These are phyloP conservation scores for Leptosomus discolor DNA, from an alignment of 2,113 vertebrate species.

Conservation along the genomic window DNA sequence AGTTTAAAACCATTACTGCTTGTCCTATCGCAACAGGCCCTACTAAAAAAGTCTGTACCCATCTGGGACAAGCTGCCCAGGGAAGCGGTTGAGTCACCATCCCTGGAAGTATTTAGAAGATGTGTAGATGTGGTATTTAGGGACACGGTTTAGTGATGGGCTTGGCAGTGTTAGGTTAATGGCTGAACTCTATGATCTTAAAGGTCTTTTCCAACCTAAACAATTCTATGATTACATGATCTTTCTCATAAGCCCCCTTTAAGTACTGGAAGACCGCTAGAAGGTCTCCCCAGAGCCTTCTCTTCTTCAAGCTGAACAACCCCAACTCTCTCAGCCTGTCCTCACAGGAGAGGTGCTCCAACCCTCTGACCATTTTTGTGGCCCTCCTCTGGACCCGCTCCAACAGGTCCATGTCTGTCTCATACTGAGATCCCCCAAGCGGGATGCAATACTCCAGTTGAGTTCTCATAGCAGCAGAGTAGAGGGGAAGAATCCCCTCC, in stretches of 20 bases:
- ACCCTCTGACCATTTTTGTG: fast-evolving
- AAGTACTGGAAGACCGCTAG: background rate
- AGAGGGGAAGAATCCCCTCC: background rate
- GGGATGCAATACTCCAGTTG: fast-evolving
- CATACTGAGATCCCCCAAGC: too few species aligned
- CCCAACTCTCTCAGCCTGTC: background rate
- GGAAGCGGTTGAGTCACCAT: background rate
- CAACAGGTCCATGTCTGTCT: background rate
- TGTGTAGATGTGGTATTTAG: fast-evolving
- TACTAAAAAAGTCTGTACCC: background rate
- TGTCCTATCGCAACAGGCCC: background rate
- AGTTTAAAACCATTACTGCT: background rate
- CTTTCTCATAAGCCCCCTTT: background rate
- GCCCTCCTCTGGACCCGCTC: background rate
- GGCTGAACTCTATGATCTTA: background rate
- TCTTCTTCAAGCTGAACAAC: background rate
- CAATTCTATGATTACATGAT: background rate
- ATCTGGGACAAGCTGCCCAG: background rate
- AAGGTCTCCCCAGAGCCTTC: background rate
- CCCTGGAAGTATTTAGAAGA: background rate
- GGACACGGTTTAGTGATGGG: too few species aligned
- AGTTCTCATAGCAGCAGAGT: background rate
- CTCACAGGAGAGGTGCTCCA: background rate
- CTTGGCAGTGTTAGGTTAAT: too few species aligned
- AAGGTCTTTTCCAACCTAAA: background rate